Evolutionary conservation across 2,888 invertebrate genomes (phyloP), one percentile per base, ranked within the genome.

Genomic region (Dryobotodes eremita): DNA sequence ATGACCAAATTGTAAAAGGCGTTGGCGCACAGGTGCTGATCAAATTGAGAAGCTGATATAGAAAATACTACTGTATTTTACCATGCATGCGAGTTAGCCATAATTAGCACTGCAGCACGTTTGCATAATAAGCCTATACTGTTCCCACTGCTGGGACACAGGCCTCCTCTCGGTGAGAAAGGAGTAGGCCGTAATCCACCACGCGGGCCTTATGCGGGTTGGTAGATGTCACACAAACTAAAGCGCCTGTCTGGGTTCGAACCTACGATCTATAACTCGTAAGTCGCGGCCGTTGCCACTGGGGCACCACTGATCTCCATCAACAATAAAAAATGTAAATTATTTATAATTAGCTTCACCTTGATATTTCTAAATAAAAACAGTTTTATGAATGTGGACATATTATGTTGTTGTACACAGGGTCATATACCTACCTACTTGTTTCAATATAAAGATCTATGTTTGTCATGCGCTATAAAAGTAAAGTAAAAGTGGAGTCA

Each of bases 401-500:
- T 23, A 10, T 42, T 46, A n/a, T n/a, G 48, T 69, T 17, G 17
- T 62, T 48, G 23, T 26, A 31, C 68, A 69, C 74, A 80, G 71
- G 82, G 83, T 84, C 65, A 78, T 82, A 76, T 80, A 81, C 78
- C 74, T 75, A 84, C 77, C 73, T 77, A 42, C 66, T 71, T 75
- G 66, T 82, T 85, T 79, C 59, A 48, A 80, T 84, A 76, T 68
- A 79, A 77, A 79, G 77, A 80, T 82, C 76, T 83, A 76, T 71
- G 79, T 88, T 83, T 80, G 82, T 80, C 86, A 77, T 83, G 76
- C 80, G 71, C 77, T 62, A 76, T 73, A 85, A 88, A 82, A 81
- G 71, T 78, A n/a, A 78, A 86, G 84, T 86, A 85, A 89, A 88
- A 82, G 83, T 83, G 31, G 66, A 80, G 79, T 73, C 77, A 48